Percentiles rank a stretch among this genome's conserved stretches.
phyloP scores from a whole-genome alignment of 2,797 vertebrate genomes.

The Loriculus beryllinus region DNA sequence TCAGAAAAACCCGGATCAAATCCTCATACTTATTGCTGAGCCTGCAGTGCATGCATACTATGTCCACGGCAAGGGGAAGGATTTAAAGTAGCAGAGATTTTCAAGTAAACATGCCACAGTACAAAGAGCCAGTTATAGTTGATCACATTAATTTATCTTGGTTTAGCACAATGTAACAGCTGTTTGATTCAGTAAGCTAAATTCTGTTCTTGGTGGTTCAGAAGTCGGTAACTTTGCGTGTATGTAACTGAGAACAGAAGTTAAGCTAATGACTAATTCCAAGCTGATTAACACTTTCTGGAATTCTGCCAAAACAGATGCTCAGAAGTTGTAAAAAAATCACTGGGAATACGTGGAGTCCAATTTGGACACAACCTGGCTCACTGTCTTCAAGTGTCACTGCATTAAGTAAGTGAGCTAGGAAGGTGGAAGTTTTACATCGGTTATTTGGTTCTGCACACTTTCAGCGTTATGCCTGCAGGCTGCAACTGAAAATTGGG shows the following conservation, averaged over 20 bases:
- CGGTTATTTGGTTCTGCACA: background rate
- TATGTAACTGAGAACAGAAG: slow-evolving; percentile 35
- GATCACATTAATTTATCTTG: slow-evolving; percentile 53
- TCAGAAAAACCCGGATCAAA: background rate
- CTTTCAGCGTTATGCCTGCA: background rate
- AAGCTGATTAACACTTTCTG: slow-evolving; percentile 40
- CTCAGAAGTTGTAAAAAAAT: background rate
- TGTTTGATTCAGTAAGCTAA: slow-evolving; percentile 40
- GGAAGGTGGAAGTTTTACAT: background rate
- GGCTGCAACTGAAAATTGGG: background rate
- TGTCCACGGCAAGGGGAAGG: background rate
- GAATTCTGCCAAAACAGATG: background rate
- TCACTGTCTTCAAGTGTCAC: background rate
- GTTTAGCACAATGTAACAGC: slow-evolving; percentile 47
- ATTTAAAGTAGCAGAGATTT: slow-evolving; percentile 31
- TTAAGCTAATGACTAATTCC: slow-evolving; percentile 35
- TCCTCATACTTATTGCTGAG: background rate
- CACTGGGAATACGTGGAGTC: background rate
- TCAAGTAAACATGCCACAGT: slow-evolving; percentile 23
- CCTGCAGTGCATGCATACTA: background rate
- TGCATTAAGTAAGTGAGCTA: rapidly evolving
- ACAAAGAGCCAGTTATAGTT: slow-evolving; percentile 40
- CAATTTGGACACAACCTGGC: background rate
- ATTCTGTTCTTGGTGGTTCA: slow-evolving; percentile 20
- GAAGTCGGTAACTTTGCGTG: slow-evolving; percentile 20